Evolutionary conservation across 2,888 invertebrate species (phyloP).

Genomic region (Agriotes lineatus): DNA sequence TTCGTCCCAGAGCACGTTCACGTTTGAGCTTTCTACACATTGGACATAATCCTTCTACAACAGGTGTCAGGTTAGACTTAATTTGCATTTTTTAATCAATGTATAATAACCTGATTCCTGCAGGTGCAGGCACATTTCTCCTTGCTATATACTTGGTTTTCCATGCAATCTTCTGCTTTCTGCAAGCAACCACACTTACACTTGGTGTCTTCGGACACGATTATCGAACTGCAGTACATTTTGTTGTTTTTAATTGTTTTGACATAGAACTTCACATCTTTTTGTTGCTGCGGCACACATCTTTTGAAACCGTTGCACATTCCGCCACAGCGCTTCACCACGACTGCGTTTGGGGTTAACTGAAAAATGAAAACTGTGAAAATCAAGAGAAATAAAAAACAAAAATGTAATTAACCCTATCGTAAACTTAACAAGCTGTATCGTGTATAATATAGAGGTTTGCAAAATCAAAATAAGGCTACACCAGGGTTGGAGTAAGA

Average conservation of each 20-base stretch:
- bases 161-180: slow-evolving; percentile 51
- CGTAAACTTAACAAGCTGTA: too few relatives aligned
- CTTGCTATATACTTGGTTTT: slow-evolving; percentile 55
- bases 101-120: slow-evolving; percentile 51
- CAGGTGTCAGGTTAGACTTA: slow-evolving; percentile 8
- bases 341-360: slow-evolving; percentile 57
- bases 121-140: slow-evolving; percentile 59
- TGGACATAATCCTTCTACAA: slow-evolving; percentile 39
- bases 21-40: slow-evolving; percentile 45
- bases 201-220: slow-evolving; percentile 55
- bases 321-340: slow-evolving; percentile 59
- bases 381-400: too few relatives aligned
- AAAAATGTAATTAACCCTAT: too few relatives aligned
- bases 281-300: slow-evolving; percentile 52
- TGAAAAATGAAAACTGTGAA: slow-evolving; percentile 37
- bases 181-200: slow-evolving; percentile 57
- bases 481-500: too few relatives aligned
- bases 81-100: background rate
- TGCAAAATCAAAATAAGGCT: too few relatives aligned
- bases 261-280: slow-evolving; percentile 51
- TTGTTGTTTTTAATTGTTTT: slow-evolving; percentile 45
- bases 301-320: slow-evolving; percentile 55
- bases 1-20: slow-evolving; percentile 55
- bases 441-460: too few relatives aligned
- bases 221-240: slow-evolving; percentile 54